Base-by-base conservation (phyloP, 2,888 invertebrate species). In the Dichetophora obliterata region DNA sequence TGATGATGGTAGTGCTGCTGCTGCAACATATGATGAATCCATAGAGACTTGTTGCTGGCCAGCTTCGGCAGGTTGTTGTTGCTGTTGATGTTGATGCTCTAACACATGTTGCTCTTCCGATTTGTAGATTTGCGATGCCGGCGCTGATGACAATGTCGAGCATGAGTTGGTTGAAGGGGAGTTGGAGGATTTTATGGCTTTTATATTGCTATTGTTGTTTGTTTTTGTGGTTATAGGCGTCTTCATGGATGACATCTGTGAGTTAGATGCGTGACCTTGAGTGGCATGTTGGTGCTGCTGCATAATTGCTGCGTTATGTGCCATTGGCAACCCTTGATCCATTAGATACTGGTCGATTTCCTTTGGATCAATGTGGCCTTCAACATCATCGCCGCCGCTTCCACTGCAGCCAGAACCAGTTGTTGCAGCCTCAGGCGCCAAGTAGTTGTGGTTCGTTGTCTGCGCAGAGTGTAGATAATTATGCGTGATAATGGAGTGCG, bases 311-410 rank as follows among this genome's bases (percentile, higher is more conserved):
- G 80, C 63, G 78, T 61, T 75, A 65, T 83, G 83, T 82, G 85
- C 80, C 81, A 87, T 82, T 80, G 88, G 83, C 82, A 88, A 80
- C 83, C 88, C 84, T 83, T 87, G 85, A 77, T 86, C 86, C 86
- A 89, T 88, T 78, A 89, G 85, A 84, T 90, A 89, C 85, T 89
- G 90, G 85, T 89, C 89, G 81, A 89, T 88, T 86, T 89, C 89
- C 83, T 89, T 89, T 50, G 88, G 86, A 85, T 87, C 87, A 81
- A 86, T 86, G 83, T 88, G 88, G 70, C 82, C 82, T 70, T 72
- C 78, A 63, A 77, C 74, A 16, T 37, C 37, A 72, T 69, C 52
- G 65, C 52, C 63, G 59, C 65, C 9, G 57, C 9, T 59, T 14
- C 8, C 43, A 61, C 52, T 54, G 52, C 16, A 19, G 65, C 68